These are phyloP conservation scores for Morelia viridis DNA, from an alignment of 2,797 vertebrate genomes.

Conservation along the genomic window DNA sequence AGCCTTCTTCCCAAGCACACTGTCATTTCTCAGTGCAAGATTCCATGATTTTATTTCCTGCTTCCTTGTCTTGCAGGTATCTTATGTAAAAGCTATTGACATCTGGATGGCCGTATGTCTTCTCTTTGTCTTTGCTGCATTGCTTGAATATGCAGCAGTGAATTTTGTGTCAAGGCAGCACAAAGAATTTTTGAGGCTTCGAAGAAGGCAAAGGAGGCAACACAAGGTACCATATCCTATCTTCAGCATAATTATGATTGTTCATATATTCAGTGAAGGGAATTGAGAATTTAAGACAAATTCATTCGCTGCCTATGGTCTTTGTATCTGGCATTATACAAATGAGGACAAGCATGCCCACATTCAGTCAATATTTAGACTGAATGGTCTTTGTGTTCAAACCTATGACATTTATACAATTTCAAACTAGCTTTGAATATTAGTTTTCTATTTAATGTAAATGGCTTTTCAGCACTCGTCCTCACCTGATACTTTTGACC, in stretches of 20 bases:
- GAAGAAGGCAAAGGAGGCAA: slow-evolving; percentile 88
- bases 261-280: background rate
- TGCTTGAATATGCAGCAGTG: slow-evolving; percentile 97
- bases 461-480: background rate
- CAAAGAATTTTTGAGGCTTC: slow-evolving; percentile 95
- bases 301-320: slow-evolving; percentile 17
- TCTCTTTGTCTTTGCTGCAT: slow-evolving; percentile 96
- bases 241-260: background rate
- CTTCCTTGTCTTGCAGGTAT: slow-evolving; percentile 80
- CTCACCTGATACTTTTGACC: background rate
- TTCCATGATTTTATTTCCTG: background rate
- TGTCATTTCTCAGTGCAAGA: background rate
- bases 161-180: slow-evolving; percentile 99
- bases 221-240: slow-evolving; percentile 81
- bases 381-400: background rate
- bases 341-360: background rate
- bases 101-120: slow-evolving; percentile 99
- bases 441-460: slow-evolving; percentile 16
- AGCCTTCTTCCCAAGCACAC: slow-evolving; percentile 10
- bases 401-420: background rate
- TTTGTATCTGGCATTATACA: accelerated
- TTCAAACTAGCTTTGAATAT: slow-evolving; percentile 7
- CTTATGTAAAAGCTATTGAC: slow-evolving; percentile 98
- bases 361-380: background rate
- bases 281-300: background rate